Conservation (phyloP, 2,113 vertebrate genomes). For the Centropristis striata region DNA sequence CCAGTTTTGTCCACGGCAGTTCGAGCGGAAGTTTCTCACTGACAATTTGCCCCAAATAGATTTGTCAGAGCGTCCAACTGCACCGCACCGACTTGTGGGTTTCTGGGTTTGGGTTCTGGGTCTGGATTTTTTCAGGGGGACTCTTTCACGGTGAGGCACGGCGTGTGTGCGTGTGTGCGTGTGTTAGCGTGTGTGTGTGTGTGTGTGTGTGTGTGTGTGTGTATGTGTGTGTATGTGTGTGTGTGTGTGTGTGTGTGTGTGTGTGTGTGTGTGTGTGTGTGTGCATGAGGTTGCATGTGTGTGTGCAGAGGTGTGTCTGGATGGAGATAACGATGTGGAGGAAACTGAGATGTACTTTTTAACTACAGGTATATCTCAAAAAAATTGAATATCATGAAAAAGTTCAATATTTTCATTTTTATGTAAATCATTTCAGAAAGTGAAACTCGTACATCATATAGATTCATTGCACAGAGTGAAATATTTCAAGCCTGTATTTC, state of each 20-base stretch:
- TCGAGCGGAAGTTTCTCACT: constrained; percentile 99
- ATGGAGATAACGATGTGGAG: constrained; percentile 24
- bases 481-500: no score
- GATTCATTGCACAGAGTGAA: no score
- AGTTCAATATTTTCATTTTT: no score
- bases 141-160: constrained; percentile 1
- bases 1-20: constrained; percentile 99
- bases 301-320: constrained; percentile 26
- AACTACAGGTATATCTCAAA: no score
- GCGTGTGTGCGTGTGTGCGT: constrained; percentile 9
- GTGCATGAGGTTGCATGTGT: not conserved
- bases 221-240: no score
- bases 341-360: no score
- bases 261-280: not conserved
- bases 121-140: constrained; percentile 14
- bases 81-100: constrained; percentile 74
- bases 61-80: constrained; percentile 96
- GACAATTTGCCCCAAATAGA: constrained; percentile 99
- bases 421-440: no score
- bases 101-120: constrained; percentile 73
- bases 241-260: constrained; percentile 11
- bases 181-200: not conserved
- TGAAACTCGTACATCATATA: no score
- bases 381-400: no score
- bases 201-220: not conserved